Evolutionary conservation across 2,113 vertebrate genomes (phyloP).

Genomic region (Rhinolophus ferrumequinum): DNA sequence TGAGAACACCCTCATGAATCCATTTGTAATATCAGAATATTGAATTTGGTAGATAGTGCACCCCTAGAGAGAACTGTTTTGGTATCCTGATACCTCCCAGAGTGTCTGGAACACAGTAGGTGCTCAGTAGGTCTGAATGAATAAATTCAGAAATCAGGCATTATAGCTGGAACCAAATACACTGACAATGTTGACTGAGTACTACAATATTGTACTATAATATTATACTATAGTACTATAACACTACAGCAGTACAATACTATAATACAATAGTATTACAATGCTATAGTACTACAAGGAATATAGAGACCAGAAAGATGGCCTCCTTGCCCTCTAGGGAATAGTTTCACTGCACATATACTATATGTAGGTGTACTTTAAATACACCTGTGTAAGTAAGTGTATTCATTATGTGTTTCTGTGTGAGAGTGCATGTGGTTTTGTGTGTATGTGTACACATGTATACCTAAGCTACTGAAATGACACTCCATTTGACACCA

Average conservation of each 20-base stretch:
- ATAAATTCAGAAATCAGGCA: not conserved
- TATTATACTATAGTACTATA: not conserved
- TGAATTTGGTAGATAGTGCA: not conserved
- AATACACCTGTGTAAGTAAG: not conserved
- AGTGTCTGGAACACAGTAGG: not conserved
- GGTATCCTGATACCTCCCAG: not conserved
- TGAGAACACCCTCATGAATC: not conserved
- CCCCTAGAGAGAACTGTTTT: not conserved
- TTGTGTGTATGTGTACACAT: accelerated
- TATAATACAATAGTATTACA: not conserved
- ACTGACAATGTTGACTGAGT: too few relatives aligned
- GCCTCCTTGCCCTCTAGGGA: not conserved
- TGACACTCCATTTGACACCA: not conserved
- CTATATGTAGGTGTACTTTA: not conserved
- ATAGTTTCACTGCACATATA: not conserved
- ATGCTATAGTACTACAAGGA: not conserved
- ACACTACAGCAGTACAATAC: not conserved
- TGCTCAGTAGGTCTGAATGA: not conserved
- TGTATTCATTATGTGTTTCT: not conserved
- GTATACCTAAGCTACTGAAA: not conserved
- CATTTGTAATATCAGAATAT: not conserved
- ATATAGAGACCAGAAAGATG: not conserved
- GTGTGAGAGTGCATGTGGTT: too few relatives aligned
- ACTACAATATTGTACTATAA: not conserved
- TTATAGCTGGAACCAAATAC: not conserved